phyloP scores from a whole-genome alignment of 2,888 invertebrate species.

The Poecilobothrus nobilitatus region DNA sequence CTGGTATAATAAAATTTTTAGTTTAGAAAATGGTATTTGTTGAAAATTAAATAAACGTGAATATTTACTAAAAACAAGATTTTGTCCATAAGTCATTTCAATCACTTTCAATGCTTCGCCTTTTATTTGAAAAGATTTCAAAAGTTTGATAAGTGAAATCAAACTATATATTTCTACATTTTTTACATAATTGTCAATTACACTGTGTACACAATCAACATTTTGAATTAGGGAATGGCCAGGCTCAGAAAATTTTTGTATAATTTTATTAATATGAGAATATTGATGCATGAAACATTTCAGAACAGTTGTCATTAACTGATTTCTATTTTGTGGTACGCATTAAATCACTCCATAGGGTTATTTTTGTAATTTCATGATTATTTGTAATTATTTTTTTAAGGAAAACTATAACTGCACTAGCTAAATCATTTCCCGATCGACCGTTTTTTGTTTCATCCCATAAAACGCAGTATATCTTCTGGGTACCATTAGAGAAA shows the following conservation, averaged over 20 bases:
- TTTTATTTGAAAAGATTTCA: no score
- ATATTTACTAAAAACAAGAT: no score
- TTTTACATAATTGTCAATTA: slow-evolving; percentile 2
- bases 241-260: slow-evolving; percentile 11
- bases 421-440: neutral
- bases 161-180: neutral
- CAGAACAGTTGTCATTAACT: neutral
- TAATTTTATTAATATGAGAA: neutral
- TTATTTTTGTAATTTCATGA: neutral
- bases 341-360: neutral
- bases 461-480: slow-evolving; percentile 1
- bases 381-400: neutral
- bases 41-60: no score
- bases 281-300: neutral
- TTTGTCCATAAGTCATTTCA: no score
- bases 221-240: slow-evolving; percentile 8
- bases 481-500: neutral
- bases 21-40: no score
- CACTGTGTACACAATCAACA: slow-evolving; percentile 5
- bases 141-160: neutral
- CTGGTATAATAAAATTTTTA: no score
- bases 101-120: no score
- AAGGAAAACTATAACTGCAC: neutral
- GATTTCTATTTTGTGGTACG: slow-evolving; percentile 9
- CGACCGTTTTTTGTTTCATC: neutral